phyloP scores from a whole-genome alignment of 1,140 invertebrate genomes.

The Trachymyrmex cornetzi region DNA sequence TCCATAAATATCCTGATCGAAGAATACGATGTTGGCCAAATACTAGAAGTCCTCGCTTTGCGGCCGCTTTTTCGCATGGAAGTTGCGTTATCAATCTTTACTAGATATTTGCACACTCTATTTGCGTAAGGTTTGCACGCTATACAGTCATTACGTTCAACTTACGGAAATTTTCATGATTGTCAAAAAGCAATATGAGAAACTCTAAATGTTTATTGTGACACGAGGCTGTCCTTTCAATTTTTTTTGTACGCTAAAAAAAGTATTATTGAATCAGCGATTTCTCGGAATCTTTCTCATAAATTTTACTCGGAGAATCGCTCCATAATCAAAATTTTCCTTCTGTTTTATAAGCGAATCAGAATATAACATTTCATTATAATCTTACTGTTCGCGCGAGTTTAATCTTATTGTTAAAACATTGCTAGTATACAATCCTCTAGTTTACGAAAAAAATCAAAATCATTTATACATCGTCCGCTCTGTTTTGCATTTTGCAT shows the following conservation, averaged over 20 bases:
- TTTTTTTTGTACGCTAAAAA: background rate
- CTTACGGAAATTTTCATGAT: background rate
- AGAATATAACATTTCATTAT: background rate
- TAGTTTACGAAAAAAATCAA: background rate
- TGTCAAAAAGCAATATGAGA: background rate
- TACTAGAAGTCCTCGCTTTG: background rate
- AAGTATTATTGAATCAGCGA: background rate
- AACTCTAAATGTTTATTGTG: background rate
- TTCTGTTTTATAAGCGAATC: no score
- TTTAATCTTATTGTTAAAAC: background rate
- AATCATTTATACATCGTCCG: background rate
- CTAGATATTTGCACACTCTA: background rate
- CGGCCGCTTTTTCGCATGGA: background rate
- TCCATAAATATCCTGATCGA: no score
- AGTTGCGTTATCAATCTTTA: background rate
- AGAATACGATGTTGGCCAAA: background rate
- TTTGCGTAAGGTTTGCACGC: background rate
- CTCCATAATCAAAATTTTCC: background rate
- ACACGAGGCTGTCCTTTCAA: background rate
- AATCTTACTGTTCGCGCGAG: no score
- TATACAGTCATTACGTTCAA: background rate
- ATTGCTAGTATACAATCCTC: background rate
- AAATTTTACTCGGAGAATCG: background rate
- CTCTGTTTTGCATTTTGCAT: background rate
- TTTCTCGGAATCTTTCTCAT: background rate